Evolutionary conservation across 2,797 vertebrate species (phyloP).

Genomic region (Esox lucius): DNA sequence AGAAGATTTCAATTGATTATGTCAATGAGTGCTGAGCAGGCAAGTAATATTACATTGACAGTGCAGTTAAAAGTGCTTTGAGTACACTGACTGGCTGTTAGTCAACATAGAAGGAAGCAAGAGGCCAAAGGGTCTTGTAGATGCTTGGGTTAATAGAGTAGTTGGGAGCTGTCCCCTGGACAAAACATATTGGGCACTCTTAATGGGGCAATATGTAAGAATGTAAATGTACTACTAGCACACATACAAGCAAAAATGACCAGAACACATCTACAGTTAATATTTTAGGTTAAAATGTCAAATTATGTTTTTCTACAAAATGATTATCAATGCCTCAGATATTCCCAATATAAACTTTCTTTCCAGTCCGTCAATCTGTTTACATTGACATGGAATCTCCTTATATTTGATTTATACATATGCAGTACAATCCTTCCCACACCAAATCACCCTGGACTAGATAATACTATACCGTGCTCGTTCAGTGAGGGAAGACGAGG

Average conservation of each 20-base stretch:
- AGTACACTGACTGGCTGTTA: constrained; percentile 21
- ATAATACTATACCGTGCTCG: no score
- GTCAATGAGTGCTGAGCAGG: constrained; percentile 62
- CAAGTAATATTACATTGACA: constrained; percentile 59
- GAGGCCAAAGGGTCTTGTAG: neutral
- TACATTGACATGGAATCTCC: no score
- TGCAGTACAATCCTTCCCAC: no score
- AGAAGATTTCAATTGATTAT: constrained; percentile 63
- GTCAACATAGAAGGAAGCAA: constrained; percentile 6
- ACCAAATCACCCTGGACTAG: no score
- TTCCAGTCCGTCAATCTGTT: no score
- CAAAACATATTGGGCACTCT: neutral
- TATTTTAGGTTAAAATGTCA: neutral
- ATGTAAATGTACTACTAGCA: no score
- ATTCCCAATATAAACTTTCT: no score
- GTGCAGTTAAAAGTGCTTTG: constrained; percentile 54
- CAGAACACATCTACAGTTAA: no score
- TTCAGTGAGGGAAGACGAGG: no score
- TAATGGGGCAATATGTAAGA: neutral
- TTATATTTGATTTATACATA: no score
- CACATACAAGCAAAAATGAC: neutral
- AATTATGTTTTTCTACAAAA: no score
- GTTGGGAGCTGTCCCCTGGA: neutral
- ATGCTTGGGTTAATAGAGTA: neutral
- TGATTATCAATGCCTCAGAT: no score